Percentiles rank a stretch among this genome's conserved stretches.
Evolutionary conservation across 2,888 invertebrate genomes (phyloP).

Genomic region (Epinotia brunnichana): DNA sequence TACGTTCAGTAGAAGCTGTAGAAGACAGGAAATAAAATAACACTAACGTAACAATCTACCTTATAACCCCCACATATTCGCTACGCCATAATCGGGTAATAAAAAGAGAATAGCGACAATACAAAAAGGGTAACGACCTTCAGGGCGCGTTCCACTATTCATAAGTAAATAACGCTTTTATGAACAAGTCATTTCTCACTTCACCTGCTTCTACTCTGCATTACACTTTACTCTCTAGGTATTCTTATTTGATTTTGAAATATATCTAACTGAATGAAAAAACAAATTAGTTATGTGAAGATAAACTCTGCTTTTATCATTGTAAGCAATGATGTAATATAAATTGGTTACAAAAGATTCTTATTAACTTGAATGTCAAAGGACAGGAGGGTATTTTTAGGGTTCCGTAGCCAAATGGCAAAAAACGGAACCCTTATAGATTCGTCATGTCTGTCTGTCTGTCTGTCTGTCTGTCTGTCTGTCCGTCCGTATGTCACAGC

Average conservation of each 20-base stretch:
- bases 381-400: too few relatives aligned
- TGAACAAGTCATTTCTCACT: slow-evolving; percentile 42
- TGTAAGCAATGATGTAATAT: too few relatives aligned
- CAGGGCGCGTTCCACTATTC: slow-evolving; percentile 49
- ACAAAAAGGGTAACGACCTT: slow-evolving; percentile 45
- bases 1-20: slow-evolving; percentile 20
- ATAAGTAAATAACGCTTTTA: slow-evolving; percentile 52
- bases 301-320: not conserved
- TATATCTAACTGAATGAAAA: not conserved
- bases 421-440: too few relatives aligned
- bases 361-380: too few relatives aligned
- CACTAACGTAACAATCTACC: slow-evolving; percentile 37
- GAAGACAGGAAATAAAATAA: slow-evolving; percentile 37
- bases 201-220: slow-evolving; percentile 38
- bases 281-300: not conserved
- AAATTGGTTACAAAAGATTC: too few relatives aligned
- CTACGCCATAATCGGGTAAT: slow-evolving; percentile 43
- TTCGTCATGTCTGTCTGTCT: too few relatives aligned
- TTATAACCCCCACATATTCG: slow-evolving; percentile 40
- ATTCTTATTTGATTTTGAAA: slow-evolving; percentile 10
- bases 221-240: slow-evolving; percentile 20
- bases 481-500: too few relatives aligned
- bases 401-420: too few relatives aligned
- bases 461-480: too few relatives aligned
- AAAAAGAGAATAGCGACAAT: slow-evolving; percentile 43